Evolutionary conservation across 1,140 invertebrate species (phyloP).

Genomic region (Pseudomyrmex pallidus): DNA sequence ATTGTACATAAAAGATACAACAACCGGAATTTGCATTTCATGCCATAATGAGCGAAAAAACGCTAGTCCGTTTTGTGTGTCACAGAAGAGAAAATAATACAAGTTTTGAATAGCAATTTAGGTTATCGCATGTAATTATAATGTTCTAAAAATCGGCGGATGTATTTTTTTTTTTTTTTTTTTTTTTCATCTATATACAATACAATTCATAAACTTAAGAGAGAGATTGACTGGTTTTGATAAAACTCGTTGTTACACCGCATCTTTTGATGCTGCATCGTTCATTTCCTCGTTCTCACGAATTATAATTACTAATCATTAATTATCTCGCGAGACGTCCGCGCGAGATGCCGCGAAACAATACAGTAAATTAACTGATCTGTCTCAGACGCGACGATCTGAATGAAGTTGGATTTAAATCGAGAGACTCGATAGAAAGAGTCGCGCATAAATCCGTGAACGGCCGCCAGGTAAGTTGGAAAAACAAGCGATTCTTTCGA

Average conservation of each 20-base stretch:
- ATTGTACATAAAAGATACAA: neutral
- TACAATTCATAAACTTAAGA: neutral
- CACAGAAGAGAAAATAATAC: neutral
- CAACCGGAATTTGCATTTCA: constrained; percentile 7
- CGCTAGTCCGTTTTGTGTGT: too few relatives aligned
- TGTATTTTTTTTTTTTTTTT: too few relatives aligned
- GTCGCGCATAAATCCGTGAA: constrained; percentile 54
- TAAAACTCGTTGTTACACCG: constrained; percentile 15
- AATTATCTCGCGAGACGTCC: constrained; percentile 32
- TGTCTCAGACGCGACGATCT: neutral
- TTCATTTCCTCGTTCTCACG: constrained; percentile 39
- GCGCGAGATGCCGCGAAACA: constrained; percentile 23
- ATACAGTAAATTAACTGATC: constrained; percentile 66
- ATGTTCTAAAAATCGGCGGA: neutral
- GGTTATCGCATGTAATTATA: neutral
- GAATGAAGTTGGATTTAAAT: constrained; percentile 58
- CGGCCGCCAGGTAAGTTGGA: neutral
- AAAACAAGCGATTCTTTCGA: constrained; percentile 42
- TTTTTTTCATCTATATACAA: too few relatives aligned
- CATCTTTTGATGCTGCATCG: constrained; percentile 3
- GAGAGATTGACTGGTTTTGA: constrained; percentile 14
- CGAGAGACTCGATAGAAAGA: constrained; percentile 8
- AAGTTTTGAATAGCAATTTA: neutral
- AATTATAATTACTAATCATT: constrained; percentile 55
- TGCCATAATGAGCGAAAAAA: constrained; percentile 11